Evolutionary conservation across 2,888 invertebrate genomes (phyloP), one percentile per base, ranked within the genome.

Genomic region (Malthinus seriepunctatus): DNA sequence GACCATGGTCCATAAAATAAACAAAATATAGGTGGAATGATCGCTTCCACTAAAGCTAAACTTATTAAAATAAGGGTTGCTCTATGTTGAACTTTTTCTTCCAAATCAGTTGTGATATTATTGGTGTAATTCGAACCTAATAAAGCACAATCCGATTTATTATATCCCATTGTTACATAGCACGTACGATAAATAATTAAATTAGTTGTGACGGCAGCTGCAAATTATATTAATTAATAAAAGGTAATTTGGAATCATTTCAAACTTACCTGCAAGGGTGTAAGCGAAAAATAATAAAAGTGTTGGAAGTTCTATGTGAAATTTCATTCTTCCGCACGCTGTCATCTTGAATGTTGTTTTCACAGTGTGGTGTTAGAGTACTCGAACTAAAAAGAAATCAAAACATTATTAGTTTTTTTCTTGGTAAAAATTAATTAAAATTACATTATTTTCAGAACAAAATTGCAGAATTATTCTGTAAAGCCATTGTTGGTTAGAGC

Each of bases 1-100:
- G 90, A 90, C 91, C 91, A 93, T 0, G 90, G 88, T 8, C 91
- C 93, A 63, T 91, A 74, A 72, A 91, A 90, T 45, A 91, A 79
- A 50, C 88, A 86, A 6, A 88, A 73, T 38, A 88, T 69, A 0
- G 89, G 86, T 1, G 90, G 89, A 51, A 88, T 80, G 44, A 89
- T 76, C 35, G 86, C 84, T 66, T 88, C 87, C 35, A 90, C 74
- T 1, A 90, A 74, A 1, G 84, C 81, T 63, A 82, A 83, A 1
- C 82, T 80, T 79, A 89, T 88, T 4, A 84, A 72, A 47, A 91
- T 84, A 62, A 83, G 78, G 8, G 87, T 83, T 9, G 86, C 85
- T 71, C 85, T 82, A 0, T 86, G 84, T 73, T 92, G 89, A 0
- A 90, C 86, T 63, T 81, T 75, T 33, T 76, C 74, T 72, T 86